These are phyloP conservation scores for Monochamus saltuarius DNA, from an alignment of 1,140 invertebrate genomes.

Conservation along the genomic window DNA sequence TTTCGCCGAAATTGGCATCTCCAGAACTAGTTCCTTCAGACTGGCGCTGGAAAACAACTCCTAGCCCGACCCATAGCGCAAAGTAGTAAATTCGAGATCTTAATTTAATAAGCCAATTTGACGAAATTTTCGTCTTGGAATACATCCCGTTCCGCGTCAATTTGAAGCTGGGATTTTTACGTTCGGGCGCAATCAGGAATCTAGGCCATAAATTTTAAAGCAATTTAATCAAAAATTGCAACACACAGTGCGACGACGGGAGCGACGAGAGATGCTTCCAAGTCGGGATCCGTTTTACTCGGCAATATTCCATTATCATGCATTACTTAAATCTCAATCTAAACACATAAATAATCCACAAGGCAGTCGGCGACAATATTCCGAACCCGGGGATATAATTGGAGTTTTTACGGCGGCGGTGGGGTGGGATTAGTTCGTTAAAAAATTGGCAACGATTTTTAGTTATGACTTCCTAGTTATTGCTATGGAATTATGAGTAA, in stretches of 20 bases:
- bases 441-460: slow-evolving; percentile 23
- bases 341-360: slow-evolving; percentile 36
- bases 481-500: too few species aligned
- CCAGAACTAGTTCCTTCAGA: too few species aligned
- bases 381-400: slow-evolving; percentile 22
- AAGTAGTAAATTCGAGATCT: slow-evolving; percentile 13
- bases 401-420: slow-evolving; percentile 21
- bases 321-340: slow-evolving; percentile 37
- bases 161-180: slow-evolving; percentile 17
- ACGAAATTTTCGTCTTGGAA: slow-evolving; percentile 17
- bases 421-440: slow-evolving; percentile 16
- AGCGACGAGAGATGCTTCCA: slow-evolving; percentile 21
- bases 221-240: slow-evolving; percentile 38
- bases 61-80: not conserved
- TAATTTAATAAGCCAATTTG: slow-evolving; percentile 24
- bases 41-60: too few species aligned
- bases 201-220: slow-evolving; percentile 31
- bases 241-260: slow-evolving; percentile 4
- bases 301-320: slow-evolving; percentile 35
- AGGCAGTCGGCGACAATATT: slow-evolving; percentile 25
- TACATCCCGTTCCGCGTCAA: slow-evolving; percentile 17
- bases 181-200: slow-evolving; percentile 23
- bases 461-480: too few species aligned
- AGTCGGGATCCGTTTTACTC: slow-evolving; percentile 27
- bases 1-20: too few species aligned